Evolutionary conservation across 1,140 invertebrate species (phyloP), one percentile per base, ranked within the genome.

Genomic region (Hylaeus anthracinus): DNA sequence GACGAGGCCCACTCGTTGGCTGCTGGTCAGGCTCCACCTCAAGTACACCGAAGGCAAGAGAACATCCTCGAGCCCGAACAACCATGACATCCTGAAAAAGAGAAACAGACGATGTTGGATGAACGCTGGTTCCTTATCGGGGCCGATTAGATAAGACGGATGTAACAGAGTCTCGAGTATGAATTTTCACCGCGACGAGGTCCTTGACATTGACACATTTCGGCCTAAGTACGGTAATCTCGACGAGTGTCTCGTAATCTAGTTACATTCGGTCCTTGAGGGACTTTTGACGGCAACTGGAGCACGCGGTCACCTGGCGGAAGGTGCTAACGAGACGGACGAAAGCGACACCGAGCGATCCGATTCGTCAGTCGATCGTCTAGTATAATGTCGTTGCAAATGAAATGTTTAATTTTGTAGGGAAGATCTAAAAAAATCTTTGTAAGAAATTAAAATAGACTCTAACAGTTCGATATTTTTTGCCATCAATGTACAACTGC

Each of bases 1-100:
- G 12, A 96, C 94, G 67, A 96, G 90, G 15, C 93, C 90, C 1
- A 94, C 87, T 73, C 74, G 90, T 56, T 12, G 89, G 90, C 61
- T 95, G 86, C n/a, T 80, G 88, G 15, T 91, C 53, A 93, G 77
- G 72, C 83, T 90, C 26, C 93, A 88, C 2, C 93, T 93, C 79
- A 96, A 93, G 92, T 97, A 97, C 14, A 97, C 91, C 0, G 96
- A 97, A 0, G 96, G 96, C 81, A 94, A 94, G 2, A 96, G 89
- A 0, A 94, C 93, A 45, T 95, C 93, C 73, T 94, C 94, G 71
- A 94, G 90, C 1, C 92, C 90, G 93, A 96, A 97, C n/a, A 97
- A 91, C 96, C 96, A 97, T 51, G 93, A 92, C 72, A 95, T 93
- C 84, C 96, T 97, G 90, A 71, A 94, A 91, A 69, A 85, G 39